These are phyloP conservation scores for Ptychoptera albimana DNA, from an alignment of 2,888 invertebrate genomes.

Conservation along the genomic window DNA sequence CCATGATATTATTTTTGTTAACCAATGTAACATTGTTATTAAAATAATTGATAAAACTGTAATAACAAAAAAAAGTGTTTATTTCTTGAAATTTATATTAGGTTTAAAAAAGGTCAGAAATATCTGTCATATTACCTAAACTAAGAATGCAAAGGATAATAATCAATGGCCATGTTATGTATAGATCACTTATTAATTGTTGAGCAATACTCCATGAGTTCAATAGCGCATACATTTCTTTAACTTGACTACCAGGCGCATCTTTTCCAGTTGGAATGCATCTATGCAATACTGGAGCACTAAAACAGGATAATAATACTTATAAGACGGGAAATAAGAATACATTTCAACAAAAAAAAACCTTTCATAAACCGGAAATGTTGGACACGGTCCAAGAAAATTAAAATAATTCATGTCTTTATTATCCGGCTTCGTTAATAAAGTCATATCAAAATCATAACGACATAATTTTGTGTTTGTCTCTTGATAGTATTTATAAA, in stretches of 20 bases:
- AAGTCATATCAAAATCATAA: conserved; percentile 46
- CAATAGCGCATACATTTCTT: conserved; percentile 61
- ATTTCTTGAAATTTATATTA: background rate
- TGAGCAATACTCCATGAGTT: conserved; percentile 82
- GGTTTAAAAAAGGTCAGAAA: too few species aligned
- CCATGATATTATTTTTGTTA: conserved; percentile 75
- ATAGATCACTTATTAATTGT: conserved; percentile 76
- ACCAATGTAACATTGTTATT: conserved; percentile 66
- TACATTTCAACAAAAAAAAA: conserved; percentile 16
- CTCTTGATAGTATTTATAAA: conserved; percentile 53
- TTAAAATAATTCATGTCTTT: conserved; percentile 25
- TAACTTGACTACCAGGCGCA: conserved; percentile 42
- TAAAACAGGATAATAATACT: conserved; percentile 18
- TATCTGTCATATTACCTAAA: too few species aligned
- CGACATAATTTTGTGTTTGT: conserved; percentile 65
- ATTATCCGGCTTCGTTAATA: conserved; percentile 30
- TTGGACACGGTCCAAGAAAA: conserved; percentile 60
- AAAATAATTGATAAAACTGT: conserved; percentile 68
- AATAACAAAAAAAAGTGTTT: conserved; percentile 21
- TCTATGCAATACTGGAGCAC: conserved; percentile 66
- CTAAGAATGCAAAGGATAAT: conserved; percentile 63
- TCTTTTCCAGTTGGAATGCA: conserved; percentile 69
- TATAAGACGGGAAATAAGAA: background rate
- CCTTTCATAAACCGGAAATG: conserved; percentile 60
- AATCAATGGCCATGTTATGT: conserved; percentile 77